Percentiles rank a stretch among this genome's conserved stretches.
phyloP scores from a whole-genome alignment of 1,140 invertebrate genomes.

The Tribolium madens region DNA sequence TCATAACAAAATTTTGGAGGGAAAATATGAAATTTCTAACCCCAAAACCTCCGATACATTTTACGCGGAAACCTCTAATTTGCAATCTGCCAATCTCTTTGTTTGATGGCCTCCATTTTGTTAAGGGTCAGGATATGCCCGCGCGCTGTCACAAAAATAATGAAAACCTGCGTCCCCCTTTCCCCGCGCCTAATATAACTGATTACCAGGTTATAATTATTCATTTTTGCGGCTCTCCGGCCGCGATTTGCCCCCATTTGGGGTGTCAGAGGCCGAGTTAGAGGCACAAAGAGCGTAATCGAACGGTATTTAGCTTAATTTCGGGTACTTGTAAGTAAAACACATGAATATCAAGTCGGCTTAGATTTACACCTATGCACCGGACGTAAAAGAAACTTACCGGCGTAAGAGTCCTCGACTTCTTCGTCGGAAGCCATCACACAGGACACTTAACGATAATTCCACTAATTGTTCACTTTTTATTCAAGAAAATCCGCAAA shows the following conservation, averaged over 20 bases:
- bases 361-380: constrained; percentile 52
- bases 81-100: constrained; percentile 72
- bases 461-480: constrained; percentile 10
- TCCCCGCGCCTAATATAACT: constrained; percentile 57
- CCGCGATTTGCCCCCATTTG: not conserved
- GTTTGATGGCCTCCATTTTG: constrained; percentile 80
- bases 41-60: constrained; percentile 51
- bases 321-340: constrained; percentile 43
- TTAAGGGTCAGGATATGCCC: constrained; percentile 69
- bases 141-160: constrained; percentile 69
- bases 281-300: not conserved
- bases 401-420: constrained; percentile 81
- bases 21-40: constrained; percentile 62
- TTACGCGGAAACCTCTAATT: constrained; percentile 55
- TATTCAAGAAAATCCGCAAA: constrained; percentile 39
- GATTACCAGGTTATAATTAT: constrained; percentile 60
- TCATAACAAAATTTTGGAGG: constrained; percentile 59
- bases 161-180: constrained; percentile 63
- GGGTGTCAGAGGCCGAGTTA: not conserved
- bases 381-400: constrained; percentile 70
- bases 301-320: constrained; percentile 38
- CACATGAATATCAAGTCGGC: constrained; percentile 54
- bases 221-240: constrained; percentile 41
- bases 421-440: constrained; percentile 82
- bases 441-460: not conserved